phyloP scores from a whole-genome alignment of 2,797 vertebrate species.

The Gymnocypris eckloni region DNA sequence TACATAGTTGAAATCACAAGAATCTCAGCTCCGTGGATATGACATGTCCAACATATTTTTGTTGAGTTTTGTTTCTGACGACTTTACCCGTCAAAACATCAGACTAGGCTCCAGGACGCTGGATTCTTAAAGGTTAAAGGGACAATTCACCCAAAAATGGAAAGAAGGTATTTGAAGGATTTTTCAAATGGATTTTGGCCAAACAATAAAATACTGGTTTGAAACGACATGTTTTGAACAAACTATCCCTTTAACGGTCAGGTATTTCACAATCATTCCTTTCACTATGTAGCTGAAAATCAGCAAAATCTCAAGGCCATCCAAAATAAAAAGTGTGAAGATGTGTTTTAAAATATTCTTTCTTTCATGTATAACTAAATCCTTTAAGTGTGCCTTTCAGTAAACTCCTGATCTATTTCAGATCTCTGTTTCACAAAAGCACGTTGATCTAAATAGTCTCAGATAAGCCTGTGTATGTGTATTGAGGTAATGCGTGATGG shows the following conservation, averaged over 20 bases:
- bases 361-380: constrained; percentile 1
- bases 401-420: not conserved
- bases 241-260: not conserved
- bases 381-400: not conserved
- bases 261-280: not conserved
- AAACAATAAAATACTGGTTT: not conserved
- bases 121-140: too few species aligned
- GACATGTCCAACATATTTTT: too few species aligned
- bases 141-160: not conserved
- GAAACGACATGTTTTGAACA: not conserved
- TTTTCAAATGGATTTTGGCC: not conserved
- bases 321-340: not conserved
- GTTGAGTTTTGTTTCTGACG: too few species aligned
- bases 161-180: constrained; percentile 1
- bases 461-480: constrained; percentile 37
- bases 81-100: too few species aligned
- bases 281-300: not conserved
- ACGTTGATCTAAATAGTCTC: constrained; percentile 26
- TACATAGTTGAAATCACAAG: too few species aligned
- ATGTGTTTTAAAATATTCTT: not conserved
- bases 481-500: constrained; percentile 35
- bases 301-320: not conserved
- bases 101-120: too few species aligned
- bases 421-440: constrained; percentile 9
- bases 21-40: too few species aligned